A percentile compares a stretch with the other conserved stretches of the same genome.
phyloP scores from a whole-genome alignment of 1,140 invertebrate genomes.

The Drosophila asahinai region DNA sequence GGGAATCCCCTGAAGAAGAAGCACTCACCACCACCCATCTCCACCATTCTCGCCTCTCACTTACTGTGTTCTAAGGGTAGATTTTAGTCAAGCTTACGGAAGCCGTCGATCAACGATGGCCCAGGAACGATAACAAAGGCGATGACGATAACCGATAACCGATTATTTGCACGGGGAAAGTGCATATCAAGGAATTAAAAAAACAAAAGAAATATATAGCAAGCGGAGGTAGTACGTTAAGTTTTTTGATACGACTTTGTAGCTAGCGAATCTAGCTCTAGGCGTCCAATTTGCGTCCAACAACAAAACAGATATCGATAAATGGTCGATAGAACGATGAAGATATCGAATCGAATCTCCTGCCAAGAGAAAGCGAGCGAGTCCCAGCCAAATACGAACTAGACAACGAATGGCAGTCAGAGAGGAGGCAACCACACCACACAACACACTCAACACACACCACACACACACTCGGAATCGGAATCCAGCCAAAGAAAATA shows the following conservation, averaged over 20 bases:
- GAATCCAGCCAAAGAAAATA: conserved; percentile 48
- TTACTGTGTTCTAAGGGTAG: conserved; percentile 34
- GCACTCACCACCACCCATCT: conserved; percentile 13
- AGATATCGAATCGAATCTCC: conserved; percentile 13
- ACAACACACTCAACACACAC: conserved; percentile 3
- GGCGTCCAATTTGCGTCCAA: conserved; percentile 72
- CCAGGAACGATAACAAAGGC: background rate
- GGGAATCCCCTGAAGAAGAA: conserved; percentile 3
- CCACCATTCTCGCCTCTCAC: background rate
- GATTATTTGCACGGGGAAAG: conserved; percentile 19
- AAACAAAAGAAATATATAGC: conserved; percentile 2
- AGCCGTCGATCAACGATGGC: background rate
- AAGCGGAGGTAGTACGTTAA: conserved; percentile 45
- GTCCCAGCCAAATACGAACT: conserved; percentile 13
- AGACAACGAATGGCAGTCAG: conserved; percentile 52
- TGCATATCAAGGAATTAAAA: conserved; percentile 31
- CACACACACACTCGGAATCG: conserved; percentile 16
- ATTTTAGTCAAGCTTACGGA: conserved; percentile 16
- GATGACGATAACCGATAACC: background rate
- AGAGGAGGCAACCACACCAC: conserved; percentile 12
- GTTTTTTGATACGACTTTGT: conserved; percentile 79
- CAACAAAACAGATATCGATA: conserved; percentile 18
- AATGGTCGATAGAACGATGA: conserved; percentile 13
- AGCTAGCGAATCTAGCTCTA: conserved; percentile 68
- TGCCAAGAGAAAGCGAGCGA: conserved; percentile 11